Base-by-base conservation (phyloP, 92 coral and sea anemone genomes). In the Diadumene lineata region DNA sequence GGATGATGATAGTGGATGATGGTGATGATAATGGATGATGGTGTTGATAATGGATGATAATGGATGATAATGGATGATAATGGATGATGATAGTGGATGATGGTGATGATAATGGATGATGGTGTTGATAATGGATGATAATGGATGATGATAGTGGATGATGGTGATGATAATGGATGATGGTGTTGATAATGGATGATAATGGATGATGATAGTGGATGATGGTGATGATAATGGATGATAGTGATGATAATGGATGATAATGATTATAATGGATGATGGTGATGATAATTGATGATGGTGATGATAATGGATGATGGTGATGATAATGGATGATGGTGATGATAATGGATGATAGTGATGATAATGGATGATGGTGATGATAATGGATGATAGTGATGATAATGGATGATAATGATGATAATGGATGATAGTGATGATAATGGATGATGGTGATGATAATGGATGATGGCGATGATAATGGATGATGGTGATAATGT, bases 391-490 rank as follows among this genome's bases (percentile, higher is more conserved):
- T 38, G 48, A 38, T 38, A 13, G 13, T 38, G 48, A 38, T 4
- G 48, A 38, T 13, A 38, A 38, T 38, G 48, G 13, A 38, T 38
- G 48, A 38, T 38, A 38, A 38, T 38, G 48, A 38, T 38, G 48
- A 38, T 38, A 13, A 13, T 38, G 48, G 48, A 38, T 38, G 48
- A 38, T 38, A 13, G 13, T 38, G 48, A 13, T 38, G 48, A 38
- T 38, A 38, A 38, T 38, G 48, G 64, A 23, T 57, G 64, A 28
- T 57, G 64, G 64, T 57, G 64, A 57, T 22, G 31, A 22, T 50
- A 15, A 15, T n/a, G n/a, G 57, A 16, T 15, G n/a, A 50, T 50
- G n/a, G 16, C n/a, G 57, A 50, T 50, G 57, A 50, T n/a, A 15
- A n/a, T n/a, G n/a, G 57, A n/a, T 15, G 16, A n/a, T 16, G n/a